Conservation (phyloP, 1,140 invertebrate species). For the Bemisia tabaci region DNA sequence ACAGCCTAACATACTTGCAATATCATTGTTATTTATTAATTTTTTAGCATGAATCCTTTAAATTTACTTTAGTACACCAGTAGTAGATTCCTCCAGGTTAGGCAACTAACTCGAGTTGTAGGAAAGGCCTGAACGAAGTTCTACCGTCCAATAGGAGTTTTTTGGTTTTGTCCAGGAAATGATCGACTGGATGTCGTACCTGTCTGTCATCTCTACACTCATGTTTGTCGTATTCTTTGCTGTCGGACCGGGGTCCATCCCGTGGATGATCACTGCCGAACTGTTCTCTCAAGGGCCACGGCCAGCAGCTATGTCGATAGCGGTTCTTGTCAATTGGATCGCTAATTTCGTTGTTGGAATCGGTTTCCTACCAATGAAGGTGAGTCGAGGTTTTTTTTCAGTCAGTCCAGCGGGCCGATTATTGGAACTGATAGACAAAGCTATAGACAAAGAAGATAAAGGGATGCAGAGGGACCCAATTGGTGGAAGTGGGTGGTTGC, state of each 20-base stretch:
- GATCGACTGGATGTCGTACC: conserved; percentile 94
- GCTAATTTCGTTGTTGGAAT: conserved; percentile 96
- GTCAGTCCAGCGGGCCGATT: too few relatives aligned
- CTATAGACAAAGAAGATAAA: too few relatives aligned
- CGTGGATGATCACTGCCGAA: conserved; percentile 98
- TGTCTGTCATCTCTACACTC: conserved; percentile 84
- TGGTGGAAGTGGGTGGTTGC: too few relatives aligned
- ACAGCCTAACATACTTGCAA: too few relatives aligned
- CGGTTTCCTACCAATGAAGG: conserved; percentile 85
- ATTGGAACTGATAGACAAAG: too few relatives aligned
- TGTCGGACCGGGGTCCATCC: conserved; percentile 90
- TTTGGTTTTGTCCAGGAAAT: conserved; percentile 93
- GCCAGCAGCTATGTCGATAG: conserved; percentile 94
- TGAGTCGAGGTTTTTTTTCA: too few relatives aligned
- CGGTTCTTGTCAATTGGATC: conserved; percentile 95
- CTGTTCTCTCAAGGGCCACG: conserved; percentile 93
- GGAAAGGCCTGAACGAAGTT: conserved; percentile 12
- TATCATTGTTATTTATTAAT: too few relatives aligned
- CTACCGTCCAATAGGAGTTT: conserved; percentile 72
- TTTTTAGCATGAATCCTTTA: neutral
- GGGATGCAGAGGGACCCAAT: too few relatives aligned
- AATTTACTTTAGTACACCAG: neutral
- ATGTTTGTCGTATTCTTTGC: conserved; percentile 95
- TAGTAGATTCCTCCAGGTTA: neutral
- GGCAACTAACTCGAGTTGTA: neutral